Conservation (phyloP, 2,113 vertebrate genomes). For the Cricetomys ansorgei region DNA sequence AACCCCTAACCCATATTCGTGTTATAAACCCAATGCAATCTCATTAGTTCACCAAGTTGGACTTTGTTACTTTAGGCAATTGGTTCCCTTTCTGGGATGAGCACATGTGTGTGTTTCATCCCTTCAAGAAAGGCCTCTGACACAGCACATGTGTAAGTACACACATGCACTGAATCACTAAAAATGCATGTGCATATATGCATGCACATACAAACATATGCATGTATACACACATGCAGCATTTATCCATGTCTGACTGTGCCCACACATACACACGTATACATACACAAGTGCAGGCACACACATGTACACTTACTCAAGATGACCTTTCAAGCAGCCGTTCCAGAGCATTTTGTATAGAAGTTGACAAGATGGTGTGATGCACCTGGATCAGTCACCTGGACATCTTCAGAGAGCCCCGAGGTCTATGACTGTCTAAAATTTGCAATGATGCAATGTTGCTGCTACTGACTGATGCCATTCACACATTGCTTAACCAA, state of each 20-base stretch:
- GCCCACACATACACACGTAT: too few relatives aligned
- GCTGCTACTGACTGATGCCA: accelerated
- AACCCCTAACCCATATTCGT: not conserved
- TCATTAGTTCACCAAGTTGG: not conserved
- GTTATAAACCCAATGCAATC: not conserved
- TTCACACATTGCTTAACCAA: not conserved
- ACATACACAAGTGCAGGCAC: not conserved
- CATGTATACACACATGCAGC: not conserved
- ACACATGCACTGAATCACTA: not conserved
- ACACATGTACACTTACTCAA: not conserved
- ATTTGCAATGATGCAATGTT: accelerated
- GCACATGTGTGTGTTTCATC: not conserved
- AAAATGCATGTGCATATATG: not conserved
- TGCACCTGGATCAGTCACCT: too few relatives aligned
- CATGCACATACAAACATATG: not conserved
- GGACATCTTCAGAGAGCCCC: not conserved
- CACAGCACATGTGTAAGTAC: not conserved
- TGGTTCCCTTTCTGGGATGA: not conserved
- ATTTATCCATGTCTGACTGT: not conserved
- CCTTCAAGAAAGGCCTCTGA: not conserved
- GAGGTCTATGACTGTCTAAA: not conserved
- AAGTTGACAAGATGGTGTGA: too few relatives aligned
- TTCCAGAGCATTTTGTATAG: not conserved
- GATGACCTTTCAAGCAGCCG: not conserved
- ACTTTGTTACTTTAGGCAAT: not conserved